Evolutionary conservation across 2,797 vertebrate species (phyloP), one percentile per base, ranked within the genome.

Genomic region (Cryptoblepharus egeriae): DNA sequence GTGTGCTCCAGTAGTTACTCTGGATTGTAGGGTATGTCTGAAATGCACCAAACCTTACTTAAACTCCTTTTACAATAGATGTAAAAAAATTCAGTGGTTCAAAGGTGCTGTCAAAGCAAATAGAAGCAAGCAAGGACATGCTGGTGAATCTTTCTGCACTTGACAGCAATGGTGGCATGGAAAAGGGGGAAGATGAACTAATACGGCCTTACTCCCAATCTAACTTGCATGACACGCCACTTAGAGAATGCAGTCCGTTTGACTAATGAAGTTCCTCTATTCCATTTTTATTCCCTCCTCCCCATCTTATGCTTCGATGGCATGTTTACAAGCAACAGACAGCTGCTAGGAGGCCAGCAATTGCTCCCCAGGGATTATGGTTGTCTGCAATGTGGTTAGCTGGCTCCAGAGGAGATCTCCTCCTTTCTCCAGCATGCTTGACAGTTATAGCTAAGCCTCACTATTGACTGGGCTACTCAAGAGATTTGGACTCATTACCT

Each of bases 301-400:
- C 81, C 69, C 76, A 67, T 26, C 60, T 81, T 26, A 4, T 55
- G 32, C 16, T 71, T 4, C 32, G 28, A 16, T 1, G 0, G 3
- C 82, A 67, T 39, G 4, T n/a, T 84, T 22, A 86, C 70, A 88
- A 45, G 5, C 28, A 80, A 82, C 61, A n/a, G 10, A 5, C 82
- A 87, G 84, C 22, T 78, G 28, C 61, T 82, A 83, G 82, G 77
- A 72, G 20, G 18, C 28, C 61, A 75, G 35, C 81, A 87, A 73
- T 37, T 77, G 20, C 20, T 79, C 4, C 1, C 20, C 30, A 57
- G 82, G 28, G 87, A 75, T 35, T 45, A 60, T 30, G 6, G 58
- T 85, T 58, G 39, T 69, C 45, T 26, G 39, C 5, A 10, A 3
- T 5, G 12, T 57, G 49, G 49, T 16, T 52, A 83, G 79, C 10